These are phyloP conservation scores for Pogonocichla stellata DNA, from an alignment of 2,113 vertebrate genomes.

Conservation along the genomic window DNA sequence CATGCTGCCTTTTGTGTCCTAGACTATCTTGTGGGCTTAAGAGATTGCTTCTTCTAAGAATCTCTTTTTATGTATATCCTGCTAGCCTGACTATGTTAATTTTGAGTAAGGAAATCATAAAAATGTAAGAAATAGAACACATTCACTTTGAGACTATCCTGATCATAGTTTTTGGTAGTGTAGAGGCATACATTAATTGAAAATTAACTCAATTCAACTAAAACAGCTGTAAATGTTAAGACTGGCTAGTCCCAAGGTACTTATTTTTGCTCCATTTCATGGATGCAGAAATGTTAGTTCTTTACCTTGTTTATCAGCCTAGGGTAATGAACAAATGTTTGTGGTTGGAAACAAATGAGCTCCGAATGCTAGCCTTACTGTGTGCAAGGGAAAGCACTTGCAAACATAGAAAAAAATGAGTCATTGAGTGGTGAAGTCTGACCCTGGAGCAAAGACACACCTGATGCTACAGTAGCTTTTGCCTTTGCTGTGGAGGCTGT, in stretches of 20 bases:
- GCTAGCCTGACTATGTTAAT: background rate
- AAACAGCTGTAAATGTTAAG: slow-evolving; percentile 26
- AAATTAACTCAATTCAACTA: background rate
- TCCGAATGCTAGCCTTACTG: background rate
- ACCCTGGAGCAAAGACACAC: background rate
- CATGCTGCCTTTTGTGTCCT: background rate
- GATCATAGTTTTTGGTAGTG: background rate
- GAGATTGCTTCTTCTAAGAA: background rate
- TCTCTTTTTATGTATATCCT: background rate
- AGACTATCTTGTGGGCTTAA: background rate
- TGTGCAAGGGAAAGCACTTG: background rate
- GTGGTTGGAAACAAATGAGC: slow-evolving; percentile 1
- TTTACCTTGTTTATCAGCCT: slow-evolving; percentile 7
- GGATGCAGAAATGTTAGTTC: slow-evolving; percentile 20
- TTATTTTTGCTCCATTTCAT: background rate
- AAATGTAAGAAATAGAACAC: background rate
- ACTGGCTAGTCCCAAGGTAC: background rate
- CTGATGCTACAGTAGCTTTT: background rate
- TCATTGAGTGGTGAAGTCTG: background rate
- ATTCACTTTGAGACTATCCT: background rate
- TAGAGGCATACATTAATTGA: background rate
- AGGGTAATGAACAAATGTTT: slow-evolving; percentile 36
- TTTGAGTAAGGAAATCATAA: background rate
- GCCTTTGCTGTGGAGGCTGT: background rate
- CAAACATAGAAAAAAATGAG: background rate